Evolutionary conservation across 2,797 vertebrate species (phyloP).

Genomic region (Cyclura pinguis): DNA sequence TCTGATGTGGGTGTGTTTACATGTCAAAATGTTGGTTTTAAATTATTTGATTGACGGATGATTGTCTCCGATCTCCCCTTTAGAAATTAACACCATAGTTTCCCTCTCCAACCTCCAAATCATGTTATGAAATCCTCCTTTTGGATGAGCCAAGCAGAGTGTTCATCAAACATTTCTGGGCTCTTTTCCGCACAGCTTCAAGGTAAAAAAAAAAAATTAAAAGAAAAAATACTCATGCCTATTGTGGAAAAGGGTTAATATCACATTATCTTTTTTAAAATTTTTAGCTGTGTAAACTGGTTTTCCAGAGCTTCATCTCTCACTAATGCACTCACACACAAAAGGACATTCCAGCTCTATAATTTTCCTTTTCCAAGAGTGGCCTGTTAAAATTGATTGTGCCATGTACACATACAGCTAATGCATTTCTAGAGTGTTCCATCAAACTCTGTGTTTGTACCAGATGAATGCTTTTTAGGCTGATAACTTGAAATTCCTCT

Average conservation of each 20-base stretch:
- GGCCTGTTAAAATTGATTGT: constrained; percentile 55
- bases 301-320: constrained; percentile 59
- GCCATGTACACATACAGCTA: constrained; percentile 42
- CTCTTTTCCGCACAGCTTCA: constrained; percentile 63
- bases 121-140: constrained; percentile 41
- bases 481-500: constrained; percentile 34
- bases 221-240: constrained; percentile 25
- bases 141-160: constrained; percentile 45
- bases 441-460: constrained; percentile 42
- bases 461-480: constrained; percentile 56
- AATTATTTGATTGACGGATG: constrained; percentile 70
- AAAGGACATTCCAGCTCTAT: constrained; percentile 51
- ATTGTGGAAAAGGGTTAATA: constrained; percentile 51
- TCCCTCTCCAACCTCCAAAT: constrained; percentile 60
- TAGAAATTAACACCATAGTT: constrained; percentile 44
- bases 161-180: constrained; percentile 34
- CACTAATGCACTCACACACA: constrained; percentile 23
- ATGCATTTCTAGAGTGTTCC: constrained; percentile 45
- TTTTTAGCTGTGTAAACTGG: constrained; percentile 49
- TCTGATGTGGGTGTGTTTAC: constrained; percentile 47
- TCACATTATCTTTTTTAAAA: constrained; percentile 67
- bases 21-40: constrained; percentile 58
- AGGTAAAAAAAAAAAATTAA: constrained; percentile 45
- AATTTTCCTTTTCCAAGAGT: constrained; percentile 69
- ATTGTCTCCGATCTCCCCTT: constrained; percentile 52